Conservation (phyloP, 2,888 invertebrate species). For the Ametastegia equiseti region DNA sequence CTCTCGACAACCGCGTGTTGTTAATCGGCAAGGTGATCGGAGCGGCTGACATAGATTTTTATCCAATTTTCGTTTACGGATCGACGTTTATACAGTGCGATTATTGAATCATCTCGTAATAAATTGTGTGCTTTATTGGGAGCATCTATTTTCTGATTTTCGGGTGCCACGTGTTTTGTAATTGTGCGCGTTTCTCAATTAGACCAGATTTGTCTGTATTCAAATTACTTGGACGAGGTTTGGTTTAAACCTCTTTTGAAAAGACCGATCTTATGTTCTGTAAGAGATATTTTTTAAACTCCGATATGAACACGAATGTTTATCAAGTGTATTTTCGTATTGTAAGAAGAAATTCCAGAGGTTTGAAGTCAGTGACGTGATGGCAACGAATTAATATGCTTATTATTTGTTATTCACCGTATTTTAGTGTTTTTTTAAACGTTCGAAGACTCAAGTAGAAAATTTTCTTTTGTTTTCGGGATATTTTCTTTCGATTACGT, state of each 20-base stretch:
- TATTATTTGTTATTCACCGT: no score
- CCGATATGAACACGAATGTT: no score
- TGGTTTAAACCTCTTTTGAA: background rate
- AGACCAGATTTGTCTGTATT: background rate
- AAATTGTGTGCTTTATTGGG: background rate
- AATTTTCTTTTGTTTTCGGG: no score
- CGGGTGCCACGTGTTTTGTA: background rate
- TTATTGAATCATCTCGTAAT: background rate
- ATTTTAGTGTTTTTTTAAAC: no score
- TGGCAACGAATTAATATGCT: no score
- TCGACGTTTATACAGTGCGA: background rate
- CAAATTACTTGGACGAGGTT: background rate
- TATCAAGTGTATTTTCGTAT: no score
- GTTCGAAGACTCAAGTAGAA: no score
- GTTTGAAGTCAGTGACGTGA: no score
- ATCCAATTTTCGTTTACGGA: background rate
- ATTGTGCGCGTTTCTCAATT: background rate
- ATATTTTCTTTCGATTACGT: no score
- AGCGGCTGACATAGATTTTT: background rate
- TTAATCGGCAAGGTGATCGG: background rate
- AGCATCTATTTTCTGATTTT: background rate
- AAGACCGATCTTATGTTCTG: background rate
- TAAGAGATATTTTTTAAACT: no score
- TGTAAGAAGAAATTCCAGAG: no score
- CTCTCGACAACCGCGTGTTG: background rate